These are phyloP conservation scores for Ginglymostoma cirratum DNA, from an alignment of 2,113 vertebrate species.

Conservation along the genomic window DNA sequence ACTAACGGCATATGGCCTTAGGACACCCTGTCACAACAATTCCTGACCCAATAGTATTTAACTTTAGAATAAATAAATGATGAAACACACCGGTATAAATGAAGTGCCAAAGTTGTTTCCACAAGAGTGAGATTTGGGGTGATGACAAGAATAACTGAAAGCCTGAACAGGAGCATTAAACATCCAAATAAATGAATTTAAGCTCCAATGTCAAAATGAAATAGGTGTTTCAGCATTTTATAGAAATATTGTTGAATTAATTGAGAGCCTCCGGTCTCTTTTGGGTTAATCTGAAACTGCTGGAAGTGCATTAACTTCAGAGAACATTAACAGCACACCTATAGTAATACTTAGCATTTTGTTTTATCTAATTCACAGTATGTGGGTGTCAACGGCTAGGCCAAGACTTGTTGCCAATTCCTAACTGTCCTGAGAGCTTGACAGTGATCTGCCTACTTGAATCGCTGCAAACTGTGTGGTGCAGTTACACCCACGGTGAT, in stretches of 20 bases:
- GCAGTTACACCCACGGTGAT: too few relatives aligned
- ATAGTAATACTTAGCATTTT: neutral
- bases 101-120: neutral
- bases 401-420: too few relatives aligned
- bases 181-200: neutral
- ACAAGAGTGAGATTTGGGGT: neutral
- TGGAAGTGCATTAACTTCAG: neutral
- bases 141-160: neutral
- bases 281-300: neutral
- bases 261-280: neutral
- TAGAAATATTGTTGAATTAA: neutral
- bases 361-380: too few relatives aligned
- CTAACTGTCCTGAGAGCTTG: too few relatives aligned
- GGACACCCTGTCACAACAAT: neutral
- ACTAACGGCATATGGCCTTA: neutral
- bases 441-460: too few relatives aligned
- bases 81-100: neutral
- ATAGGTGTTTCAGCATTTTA: neutral
- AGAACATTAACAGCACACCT: neutral
- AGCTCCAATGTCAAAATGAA: neutral
- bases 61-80: neutral
- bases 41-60: neutral
- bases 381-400: too few relatives aligned
- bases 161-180: neutral
- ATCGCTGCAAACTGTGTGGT: too few relatives aligned